Base-by-base conservation (phyloP, 2,797 vertebrate species). In the Molothrus aeneus region DNA sequence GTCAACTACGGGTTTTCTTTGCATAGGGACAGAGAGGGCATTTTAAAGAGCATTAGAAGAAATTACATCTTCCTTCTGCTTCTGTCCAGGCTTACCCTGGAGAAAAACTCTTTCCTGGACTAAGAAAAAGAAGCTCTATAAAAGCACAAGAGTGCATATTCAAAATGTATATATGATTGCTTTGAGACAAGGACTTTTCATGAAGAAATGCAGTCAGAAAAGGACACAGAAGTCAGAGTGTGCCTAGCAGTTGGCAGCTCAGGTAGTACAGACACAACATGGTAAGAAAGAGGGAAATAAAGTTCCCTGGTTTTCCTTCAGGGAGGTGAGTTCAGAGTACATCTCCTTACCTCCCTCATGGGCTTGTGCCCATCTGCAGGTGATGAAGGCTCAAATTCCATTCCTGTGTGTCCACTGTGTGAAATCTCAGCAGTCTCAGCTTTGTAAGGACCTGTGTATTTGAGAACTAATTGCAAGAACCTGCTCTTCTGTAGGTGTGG, bases 1-100 rank as follows among this genome's bases (percentile, higher is more conserved):
- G 12, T 17, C 18, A 61, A 0, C 38, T 57, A 48, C 0, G 1
- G 10, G 17, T 69, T 70, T 71, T 86, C 64, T 69, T 77, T 69
- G 38, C 25, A 36, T 3, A 43, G 32, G 50, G 42, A 38, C 40
- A 63, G 63, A 38, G 31, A 50, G 12, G 7, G 24, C 7, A 32
- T 75, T 86, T 72, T 54, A 63, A 90, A 81, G 40, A 22, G 26
- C 4, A 0, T 40, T 66, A 63, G 48, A 71, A 50, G 53, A 54
- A 1, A 10, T 38, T 22, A 21, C 6, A 13, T 61, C 28, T 66
- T 74, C 34, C 32, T 70, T 5, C 29, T 34, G 15, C n/a, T 26
- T 29, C 75, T 79, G 63, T 59, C 53, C 12, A 66, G 38, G 34
- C n/a, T 75, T 85, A 63, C 10, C 32, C 9, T 54, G 43, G 17